Percentiles rank a stretch among this genome's conserved stretches.
Evolutionary conservation across 2,113 vertebrate species (phyloP).

Genomic region (Xenopus tropicalis): DNA sequence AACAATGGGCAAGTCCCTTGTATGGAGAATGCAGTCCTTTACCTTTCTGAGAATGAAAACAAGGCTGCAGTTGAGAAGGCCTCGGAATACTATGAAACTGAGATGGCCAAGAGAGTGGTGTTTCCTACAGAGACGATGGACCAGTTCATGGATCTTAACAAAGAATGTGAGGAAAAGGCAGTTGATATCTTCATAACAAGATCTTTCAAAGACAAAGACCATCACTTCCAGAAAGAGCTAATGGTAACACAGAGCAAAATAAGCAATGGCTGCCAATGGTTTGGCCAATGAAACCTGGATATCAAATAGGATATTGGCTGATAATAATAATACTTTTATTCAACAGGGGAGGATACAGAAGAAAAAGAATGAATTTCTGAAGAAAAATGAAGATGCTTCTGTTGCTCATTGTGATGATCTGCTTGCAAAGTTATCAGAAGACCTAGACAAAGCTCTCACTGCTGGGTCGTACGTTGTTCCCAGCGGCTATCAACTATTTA

Average conservation of each 20-base stretch:
- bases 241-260: slow-evolving; percentile 34
- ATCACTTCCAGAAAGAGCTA: slow-evolving; percentile 29
- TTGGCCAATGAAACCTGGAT: no score
- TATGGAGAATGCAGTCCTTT: slow-evolving; percentile 50
- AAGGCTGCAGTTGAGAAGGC: slow-evolving; percentile 43
- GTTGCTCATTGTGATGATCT: slow-evolving; percentile 35
- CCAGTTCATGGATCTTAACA: slow-evolving; percentile 44
- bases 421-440: slow-evolving; percentile 39
- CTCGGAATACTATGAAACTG: slow-evolving; percentile 16
- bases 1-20: slow-evolving; percentile 48
- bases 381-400: slow-evolving; percentile 46
- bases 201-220: slow-evolving; percentile 49
- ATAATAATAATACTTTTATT: not conserved
- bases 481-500: slow-evolving; percentile 52
- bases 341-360: not conserved
- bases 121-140: slow-evolving; percentile 37
- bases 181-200: slow-evolving; percentile 44
- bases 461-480: slow-evolving; percentile 39
- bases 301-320: no score
- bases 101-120: slow-evolving; percentile 15
- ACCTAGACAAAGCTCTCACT: slow-evolving; percentile 31
- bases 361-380: slow-evolving; percentile 20
- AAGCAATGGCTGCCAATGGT: no score
- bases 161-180: slow-evolving; percentile 33
- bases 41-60: slow-evolving; percentile 51